Evolutionary conservation across 64 coral and sea anemone species (phyloP), one percentile per base, ranked within the genome.

Genomic region (Hydrozoanthus tunicans): DNA sequence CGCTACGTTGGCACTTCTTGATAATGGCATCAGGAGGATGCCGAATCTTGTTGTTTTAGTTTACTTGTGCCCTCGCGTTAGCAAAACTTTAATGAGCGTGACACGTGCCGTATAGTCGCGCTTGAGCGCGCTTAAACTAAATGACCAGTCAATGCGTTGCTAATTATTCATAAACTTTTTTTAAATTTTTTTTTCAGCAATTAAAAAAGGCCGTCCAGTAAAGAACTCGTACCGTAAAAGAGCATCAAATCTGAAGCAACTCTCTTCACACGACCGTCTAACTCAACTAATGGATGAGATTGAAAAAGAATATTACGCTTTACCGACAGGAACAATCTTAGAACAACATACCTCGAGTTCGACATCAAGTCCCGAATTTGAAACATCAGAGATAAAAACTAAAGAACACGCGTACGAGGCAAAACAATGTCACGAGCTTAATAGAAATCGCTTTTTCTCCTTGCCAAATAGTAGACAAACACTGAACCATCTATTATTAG

Each of bases 151-250:
- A 57, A n/a, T 7, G 3, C 7, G 5, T 0, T 52, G 6, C 6
- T 56, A 10, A 12, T 53, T 17, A 9, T 13, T 86, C 10, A 27
- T 54, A 60, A 89, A 58, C 56, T 6, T 1, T 9, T 60, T 59
- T 58, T 77, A 58, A n/a, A 9, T 51, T 59, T 83, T 53, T 79
- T 62, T 8, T 81, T 70, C 43, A 94, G 93, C 93, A 26, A 94
- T 94, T 56, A 85, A 90, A 80, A 91, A 90, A 91, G 93, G 93
- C 43, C 65, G 93, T 57, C 93, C 93, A 53, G 83, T 89, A 53
- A 94, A 94, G 59, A 91, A 94, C 32, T 94, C 93, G 3, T 94
- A 94, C 57, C 26, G 83, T n/a, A 91, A 89, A 51, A 91, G 93
- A 74, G 84, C 93, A 74, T 6, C 71, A 32, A 74, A 13, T 5